Conservation (phyloP, 2,888 invertebrate species). For the Hyalella azteca region DNA sequence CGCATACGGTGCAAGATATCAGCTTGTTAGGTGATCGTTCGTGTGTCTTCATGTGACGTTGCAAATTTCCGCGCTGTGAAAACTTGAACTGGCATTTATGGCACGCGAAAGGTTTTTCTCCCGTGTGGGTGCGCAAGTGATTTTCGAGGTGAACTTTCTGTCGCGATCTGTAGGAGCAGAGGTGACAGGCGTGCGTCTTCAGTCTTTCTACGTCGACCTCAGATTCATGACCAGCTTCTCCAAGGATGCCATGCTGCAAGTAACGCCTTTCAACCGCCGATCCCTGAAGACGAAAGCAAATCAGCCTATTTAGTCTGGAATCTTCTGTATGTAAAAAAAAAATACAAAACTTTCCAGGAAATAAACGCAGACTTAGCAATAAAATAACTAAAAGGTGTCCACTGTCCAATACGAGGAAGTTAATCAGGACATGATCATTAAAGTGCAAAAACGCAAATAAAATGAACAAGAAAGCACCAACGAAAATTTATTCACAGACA, state of each 20-base stretch:
- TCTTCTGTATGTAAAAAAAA: not conserved
- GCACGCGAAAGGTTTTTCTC: slow-evolving; percentile 55
- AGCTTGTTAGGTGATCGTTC: slow-evolving; percentile 10
- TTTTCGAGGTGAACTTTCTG: slow-evolving; percentile 32
- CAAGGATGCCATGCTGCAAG: slow-evolving; percentile 3
- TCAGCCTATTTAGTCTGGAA: not conserved
- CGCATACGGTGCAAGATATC: slow-evolving; percentile 26
- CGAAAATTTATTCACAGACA: no score
- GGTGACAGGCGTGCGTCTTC: slow-evolving; percentile 31
- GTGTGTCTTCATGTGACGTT: slow-evolving; percentile 44
- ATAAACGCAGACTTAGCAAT: not conserved
- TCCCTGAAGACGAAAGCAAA: slow-evolving; percentile 4
- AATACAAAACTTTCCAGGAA: no score
- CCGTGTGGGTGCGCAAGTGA: slow-evolving; percentile 52
- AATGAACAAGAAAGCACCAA: no score
- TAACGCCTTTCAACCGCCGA: not conserved
- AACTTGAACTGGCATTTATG: slow-evolving; percentile 43
- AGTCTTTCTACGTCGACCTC: slow-evolving; percentile 4
- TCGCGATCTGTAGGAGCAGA: slow-evolving; percentile 33
- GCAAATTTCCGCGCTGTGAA: slow-evolving; percentile 46
- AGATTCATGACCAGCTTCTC: not conserved
- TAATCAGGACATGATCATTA: no score
- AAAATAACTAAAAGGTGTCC: not conserved
- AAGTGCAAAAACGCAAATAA: no score
- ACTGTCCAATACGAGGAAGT: no score